Conservation (phyloP, 2,888 invertebrate species). For the Eupithecia subumbrata region DNA sequence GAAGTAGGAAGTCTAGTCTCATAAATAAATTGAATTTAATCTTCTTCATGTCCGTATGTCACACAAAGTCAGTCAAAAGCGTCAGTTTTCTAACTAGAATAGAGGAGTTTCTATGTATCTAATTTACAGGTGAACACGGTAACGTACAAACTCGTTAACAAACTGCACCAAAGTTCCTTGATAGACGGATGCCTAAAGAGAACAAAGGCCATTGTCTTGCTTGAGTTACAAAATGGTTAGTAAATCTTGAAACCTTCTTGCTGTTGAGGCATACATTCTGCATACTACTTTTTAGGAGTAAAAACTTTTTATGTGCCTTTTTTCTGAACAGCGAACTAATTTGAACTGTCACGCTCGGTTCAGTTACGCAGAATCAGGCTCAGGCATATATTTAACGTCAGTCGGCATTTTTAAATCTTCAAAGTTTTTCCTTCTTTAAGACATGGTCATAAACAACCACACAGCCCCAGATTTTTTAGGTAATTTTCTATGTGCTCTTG, state of each 20-base stretch:
- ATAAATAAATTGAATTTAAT: neutral
- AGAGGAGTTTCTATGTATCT: conserved; percentile 39
- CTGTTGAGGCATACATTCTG: neutral
- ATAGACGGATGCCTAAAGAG: conserved; percentile 48
- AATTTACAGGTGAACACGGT: conserved; percentile 44
- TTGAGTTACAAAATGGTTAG: conserved; percentile 11
- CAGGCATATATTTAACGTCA: neutral
- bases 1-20: too few relatives aligned
- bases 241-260: neutral
- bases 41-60: neutral
- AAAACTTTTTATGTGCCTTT: neutral
- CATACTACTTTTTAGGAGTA: neutral
- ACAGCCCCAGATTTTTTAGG: neutral
- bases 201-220: conserved; percentile 31
- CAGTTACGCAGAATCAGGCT: neutral
- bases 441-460: neutral
- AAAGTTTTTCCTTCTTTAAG: neutral
- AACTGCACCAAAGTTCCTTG: conserved; percentile 48
- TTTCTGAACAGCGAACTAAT: neutral
- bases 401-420: neutral
- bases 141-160: conserved; percentile 45
- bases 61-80: neutral
- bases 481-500: neutral
- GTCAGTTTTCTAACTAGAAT: conserved; percentile 19
- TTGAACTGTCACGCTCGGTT: neutral